These are phyloP conservation scores for Solenopsis invicta DNA, from an alignment of 1,140 invertebrate genomes.

Conservation along the genomic window DNA sequence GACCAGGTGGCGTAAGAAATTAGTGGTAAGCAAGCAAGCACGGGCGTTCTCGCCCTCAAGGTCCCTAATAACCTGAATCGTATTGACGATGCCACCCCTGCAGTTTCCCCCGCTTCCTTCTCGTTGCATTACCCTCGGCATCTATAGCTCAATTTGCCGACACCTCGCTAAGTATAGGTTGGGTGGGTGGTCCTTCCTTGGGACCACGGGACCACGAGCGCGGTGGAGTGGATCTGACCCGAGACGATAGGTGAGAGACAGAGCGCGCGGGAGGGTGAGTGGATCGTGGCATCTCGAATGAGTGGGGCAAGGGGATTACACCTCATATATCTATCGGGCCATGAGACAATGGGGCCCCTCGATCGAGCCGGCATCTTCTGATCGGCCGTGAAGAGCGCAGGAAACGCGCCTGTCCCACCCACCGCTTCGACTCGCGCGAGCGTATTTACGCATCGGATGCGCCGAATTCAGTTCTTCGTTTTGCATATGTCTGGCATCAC, in stretches of 20 bases:
- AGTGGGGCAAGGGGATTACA: slow-evolving; percentile 53
- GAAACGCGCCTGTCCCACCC: slow-evolving; percentile 48
- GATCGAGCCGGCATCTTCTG: slow-evolving; percentile 58
- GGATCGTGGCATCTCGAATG: slow-evolving; percentile 21
- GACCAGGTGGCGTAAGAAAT: slow-evolving; percentile 80
- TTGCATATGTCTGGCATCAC: slow-evolving; percentile 29
- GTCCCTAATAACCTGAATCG: slow-evolving; percentile 82
- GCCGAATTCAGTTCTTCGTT: slow-evolving; percentile 47
- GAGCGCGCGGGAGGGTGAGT: slow-evolving; percentile 57
- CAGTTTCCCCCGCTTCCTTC: slow-evolving; percentile 48
- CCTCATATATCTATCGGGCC: slow-evolving; percentile 75
- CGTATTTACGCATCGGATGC: slow-evolving; percentile 59
- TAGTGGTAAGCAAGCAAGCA: slow-evolving; percentile 72
- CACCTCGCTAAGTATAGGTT: slow-evolving; percentile 88
- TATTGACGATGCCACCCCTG: slow-evolving; percentile 79
- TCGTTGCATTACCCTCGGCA: slow-evolving; percentile 83
- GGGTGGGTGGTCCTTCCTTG: slow-evolving; percentile 85
- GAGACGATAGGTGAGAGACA: slow-evolving; percentile 69
- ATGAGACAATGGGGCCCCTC: slow-evolving; percentile 72
- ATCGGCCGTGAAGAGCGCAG: slow-evolving; percentile 51
- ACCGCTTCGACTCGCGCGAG: slow-evolving; percentile 55
- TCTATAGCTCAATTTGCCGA: slow-evolving; percentile 88
- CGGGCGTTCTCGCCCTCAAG: slow-evolving; percentile 68
- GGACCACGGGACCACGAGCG: slow-evolving; percentile 76
- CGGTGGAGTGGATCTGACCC: slow-evolving; percentile 73